These are phyloP conservation scores for Dryomyza anilis DNA, from an alignment of 2,888 invertebrate genomes.

Conservation along the genomic window DNA sequence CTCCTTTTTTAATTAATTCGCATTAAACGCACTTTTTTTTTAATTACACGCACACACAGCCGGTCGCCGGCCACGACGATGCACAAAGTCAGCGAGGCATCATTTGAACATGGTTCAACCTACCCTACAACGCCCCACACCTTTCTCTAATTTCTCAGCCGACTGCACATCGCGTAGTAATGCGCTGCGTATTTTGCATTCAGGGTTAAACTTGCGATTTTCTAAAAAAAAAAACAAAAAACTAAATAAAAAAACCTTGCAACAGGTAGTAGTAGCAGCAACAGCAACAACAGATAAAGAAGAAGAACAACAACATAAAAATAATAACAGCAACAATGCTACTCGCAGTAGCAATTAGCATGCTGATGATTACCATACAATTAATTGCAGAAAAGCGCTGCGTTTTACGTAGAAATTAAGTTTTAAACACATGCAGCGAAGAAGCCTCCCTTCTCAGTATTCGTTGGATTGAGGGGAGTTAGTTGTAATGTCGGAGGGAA, in stretches of 20 bases:
- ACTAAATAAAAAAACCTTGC: not conserved
- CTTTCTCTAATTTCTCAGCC: constrained; percentile 29
- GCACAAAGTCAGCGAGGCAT: too few relatives aligned
- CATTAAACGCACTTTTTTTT: constrained; percentile 8
- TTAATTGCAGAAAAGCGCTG: constrained; percentile 25
- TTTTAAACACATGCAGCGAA: too few relatives aligned
- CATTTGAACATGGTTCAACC: too few relatives aligned
- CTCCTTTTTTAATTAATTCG: constrained; percentile 2
- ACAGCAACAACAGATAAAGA: constrained; percentile 7
- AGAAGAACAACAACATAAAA: constrained; percentile 18
- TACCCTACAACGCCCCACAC: constrained; percentile 1
- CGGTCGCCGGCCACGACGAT: too few relatives aligned
- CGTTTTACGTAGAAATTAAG: constrained; percentile 22
- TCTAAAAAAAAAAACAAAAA: not conserved
- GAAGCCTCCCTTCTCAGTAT: too few relatives aligned
- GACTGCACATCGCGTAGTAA: constrained; percentile 25
- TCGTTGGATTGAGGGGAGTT: too few relatives aligned
- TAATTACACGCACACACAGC: too few relatives aligned
- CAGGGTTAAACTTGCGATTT: constrained; percentile 29
- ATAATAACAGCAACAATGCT: constrained; percentile 24
- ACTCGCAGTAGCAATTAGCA: constrained; percentile 30
- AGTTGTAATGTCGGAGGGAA: too few relatives aligned
- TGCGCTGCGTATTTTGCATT: constrained; percentile 31
- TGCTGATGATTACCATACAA: constrained; percentile 34
- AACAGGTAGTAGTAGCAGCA: constrained; percentile 1